phyloP scores from a whole-genome alignment of 1,140 invertebrate genomes.

The Habropoda laboriosa region DNA sequence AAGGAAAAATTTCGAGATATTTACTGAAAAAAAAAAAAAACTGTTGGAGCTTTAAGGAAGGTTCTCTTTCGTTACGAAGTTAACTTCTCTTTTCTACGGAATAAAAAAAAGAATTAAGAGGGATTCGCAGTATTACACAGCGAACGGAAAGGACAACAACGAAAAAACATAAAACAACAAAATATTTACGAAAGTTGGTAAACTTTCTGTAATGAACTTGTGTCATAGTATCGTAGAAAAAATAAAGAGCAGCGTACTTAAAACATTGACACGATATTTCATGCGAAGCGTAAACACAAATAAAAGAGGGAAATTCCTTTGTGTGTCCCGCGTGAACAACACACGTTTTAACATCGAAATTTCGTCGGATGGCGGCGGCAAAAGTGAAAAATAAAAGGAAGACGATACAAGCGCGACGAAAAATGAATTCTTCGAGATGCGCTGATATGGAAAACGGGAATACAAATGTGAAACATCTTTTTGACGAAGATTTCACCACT shows the following conservation, averaged over 20 bases:
- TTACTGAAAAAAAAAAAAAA: not conserved
- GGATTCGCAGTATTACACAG: not conserved
- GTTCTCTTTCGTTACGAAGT: too few species aligned
- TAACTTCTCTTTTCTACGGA: too few species aligned
- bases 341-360: not conserved
- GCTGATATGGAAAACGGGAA: not conserved
- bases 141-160: not conserved
- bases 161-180: not conserved
- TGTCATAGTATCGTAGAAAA: not conserved
- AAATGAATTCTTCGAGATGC: not conserved
- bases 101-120: too few species aligned
- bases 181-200: not conserved
- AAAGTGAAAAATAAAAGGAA: slow-evolving; percentile 4
- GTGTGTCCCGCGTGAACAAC: not conserved
- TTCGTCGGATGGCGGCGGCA: not conserved
- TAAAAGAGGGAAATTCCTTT: not conserved
- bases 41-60: not conserved
- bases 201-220: not conserved
- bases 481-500: not conserved
- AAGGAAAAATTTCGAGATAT: too few species aligned
- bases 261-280: slow-evolving; percentile 12
- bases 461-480: not conserved
- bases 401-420: not conserved
- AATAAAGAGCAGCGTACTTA: not conserved
- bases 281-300: slow-evolving; percentile 22